Base-by-base conservation (phyloP, 2,888 invertebrate species). In the Spodoptera picta region DNA sequence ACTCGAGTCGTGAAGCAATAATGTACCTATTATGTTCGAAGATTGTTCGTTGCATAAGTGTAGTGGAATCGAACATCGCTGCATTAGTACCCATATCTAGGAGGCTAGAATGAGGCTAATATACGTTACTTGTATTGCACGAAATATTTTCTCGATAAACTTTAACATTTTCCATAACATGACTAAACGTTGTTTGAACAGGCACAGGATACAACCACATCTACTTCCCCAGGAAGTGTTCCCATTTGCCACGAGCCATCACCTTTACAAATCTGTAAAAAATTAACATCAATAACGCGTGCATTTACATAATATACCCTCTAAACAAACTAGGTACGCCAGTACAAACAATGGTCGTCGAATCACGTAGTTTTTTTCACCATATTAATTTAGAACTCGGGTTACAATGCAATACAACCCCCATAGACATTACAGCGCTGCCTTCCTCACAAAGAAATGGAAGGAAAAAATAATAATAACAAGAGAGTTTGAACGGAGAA, bases 271-370 rank as follows among this genome's bases (percentile, higher is more conserved):
- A 90, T 88, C 86, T 83, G 82, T 85, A 86, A 90, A 92, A 93
- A 90, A 87, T 81, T 81, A 80, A 88, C 87, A 84, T 83, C 84
- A 83, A 87, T 85, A 86, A 86, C 67, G 69, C 85, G 87, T 83
- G 87, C 89, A 94, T 93, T 93, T 93, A 94, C 93, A 94, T 93
- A 93, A 91, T 90, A 89, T 88, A 91, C 92, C 92, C 84, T 87
- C 79, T 89, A 80, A 88, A 86, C 89, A 92, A 94, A 92, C 92
- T 84, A 87, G 86, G 88, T 88, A 87, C 83, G 87, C 84, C 88
- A 84, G 65, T 71, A 87, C 89, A 92, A 92, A 92, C 92, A 91
- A 84, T 85, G 83, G 84, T 81, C 59, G 85, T 82, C 87, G 87
- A 91, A 92, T 90, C 91, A 88, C 89, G 86, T 85, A 85, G 85